These are phyloP conservation scores for Mus spicilegus DNA, from an alignment of 2,113 vertebrate genomes.

Conservation along the genomic window DNA sequence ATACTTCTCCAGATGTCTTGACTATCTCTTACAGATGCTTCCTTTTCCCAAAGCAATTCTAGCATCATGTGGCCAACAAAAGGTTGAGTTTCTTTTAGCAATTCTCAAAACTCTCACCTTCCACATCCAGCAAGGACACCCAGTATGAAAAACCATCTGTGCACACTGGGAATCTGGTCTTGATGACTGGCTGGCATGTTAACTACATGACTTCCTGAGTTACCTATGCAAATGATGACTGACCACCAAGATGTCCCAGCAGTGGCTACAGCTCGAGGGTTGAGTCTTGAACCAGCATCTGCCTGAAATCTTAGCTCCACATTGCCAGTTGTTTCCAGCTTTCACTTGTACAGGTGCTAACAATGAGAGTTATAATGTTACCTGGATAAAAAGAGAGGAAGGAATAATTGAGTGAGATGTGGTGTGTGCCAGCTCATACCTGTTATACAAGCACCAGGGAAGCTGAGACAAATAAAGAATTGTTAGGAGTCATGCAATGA, in stretches of 20 bases:
- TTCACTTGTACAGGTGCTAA: not conserved
- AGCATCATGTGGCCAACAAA: not conserved
- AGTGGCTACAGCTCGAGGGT: fast-evolving
- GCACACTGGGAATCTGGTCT: not conserved
- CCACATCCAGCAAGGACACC: not conserved
- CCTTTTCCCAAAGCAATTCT: not conserved
- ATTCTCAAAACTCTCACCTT: not conserved
- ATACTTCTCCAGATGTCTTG: not conserved
- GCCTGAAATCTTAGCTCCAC: not conserved
- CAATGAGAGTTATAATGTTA: not conserved
- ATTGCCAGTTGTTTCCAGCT: not conserved
- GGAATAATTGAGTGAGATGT: not conserved
- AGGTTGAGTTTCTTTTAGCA: not conserved
- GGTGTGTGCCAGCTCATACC: not conserved
- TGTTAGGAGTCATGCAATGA: not conserved
- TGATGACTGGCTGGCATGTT: not conserved
- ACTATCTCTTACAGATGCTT: not conserved
- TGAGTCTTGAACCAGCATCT: not conserved
- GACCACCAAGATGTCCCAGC: fast-evolving
- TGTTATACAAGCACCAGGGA: not conserved
- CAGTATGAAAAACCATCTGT: not conserved
- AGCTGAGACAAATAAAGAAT: not conserved
- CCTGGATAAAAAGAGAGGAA: not conserved
- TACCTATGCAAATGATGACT: not conserved
- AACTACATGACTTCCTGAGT: not conserved